Base-by-base conservation (phyloP, 1,140 invertebrate species). In the Cyclina sinensis region DNA sequence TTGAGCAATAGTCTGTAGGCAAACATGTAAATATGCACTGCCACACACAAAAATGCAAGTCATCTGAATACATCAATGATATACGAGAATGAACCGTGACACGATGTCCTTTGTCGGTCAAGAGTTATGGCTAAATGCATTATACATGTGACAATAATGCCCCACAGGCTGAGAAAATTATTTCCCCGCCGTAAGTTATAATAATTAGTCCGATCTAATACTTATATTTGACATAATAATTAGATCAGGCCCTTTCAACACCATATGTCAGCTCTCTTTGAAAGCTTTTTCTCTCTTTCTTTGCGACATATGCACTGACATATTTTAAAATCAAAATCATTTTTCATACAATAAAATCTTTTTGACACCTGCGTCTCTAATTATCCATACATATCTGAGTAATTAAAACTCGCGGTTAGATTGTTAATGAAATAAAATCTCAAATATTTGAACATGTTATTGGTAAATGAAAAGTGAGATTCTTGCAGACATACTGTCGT, bases 191-290 rank as follows among this genome's bases (percentile, higher is more conserved):
- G 43, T 24, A 78, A 30, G 74, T 30, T 54, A 35, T 54, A 54
- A 78, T 78, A 30, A 78, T 21, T 37, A 35, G 11, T n/a, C 5
- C 21, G 27, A 24, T 35, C 12, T 30, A 5, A 54, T 32, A 51
- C 14, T 48, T 54, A 18, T 35, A 30, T 32, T 78, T 78, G 74
- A 78, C 74, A 78, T 78, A 54, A 78, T 78, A 78, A 78, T 78
- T 78, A 78, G 43, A 24, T 21, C 32, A 14, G 7, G 35, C 24
- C 24, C 48, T 51, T 48, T 54, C 27, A 78, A 78, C 46, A 51
- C 74, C 74, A 57, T 78, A 78, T 78, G 74, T 78, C 74, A 78
- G 32, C 1, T 16, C 21, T 39, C 5, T 35, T n/a, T 32, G 2
- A 11, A 39, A 27, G 12, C 7, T 16, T 37, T 70, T 7, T 35